Base-by-base conservation (phyloP, 2,888 invertebrate genomes). In the Orchestes rusci region DNA sequence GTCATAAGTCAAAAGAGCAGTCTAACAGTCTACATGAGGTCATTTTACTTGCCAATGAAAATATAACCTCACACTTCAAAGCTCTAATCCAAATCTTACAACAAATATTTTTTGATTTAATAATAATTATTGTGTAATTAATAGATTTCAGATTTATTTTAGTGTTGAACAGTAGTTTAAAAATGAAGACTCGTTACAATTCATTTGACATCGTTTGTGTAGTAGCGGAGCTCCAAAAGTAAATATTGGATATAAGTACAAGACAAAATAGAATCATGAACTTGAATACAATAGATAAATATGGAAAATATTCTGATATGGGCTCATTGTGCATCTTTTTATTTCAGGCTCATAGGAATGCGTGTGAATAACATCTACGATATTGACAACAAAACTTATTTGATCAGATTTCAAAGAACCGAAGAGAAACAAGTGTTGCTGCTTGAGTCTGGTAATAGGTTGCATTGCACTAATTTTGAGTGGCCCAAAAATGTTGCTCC, bases 401-500 rank as follows among this genome's bases (percentile, higher is more conserved):
- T 99, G 31, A 87, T 99, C 53, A 82, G 84, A 36, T 70, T 91
- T 27, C 88, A 84, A 65, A 79, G 86, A 50, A 82, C 83, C 0
- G 93, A 94, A 62, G 82, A 87, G 59, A 99, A 99, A 71, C 76
- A 76, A 39, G 79, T 95, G 7, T 70, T 99, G 19, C 69, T 99
- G 4, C 68, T 99, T 20, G 99, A 99, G 71, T 97, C 96, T 0
- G 99, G 95, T 0, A 86, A 81, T 56, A 74, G 96, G 46, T 83
- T 99, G 48, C 99, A 99, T 64, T 84, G 84, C 3, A 99, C 99
- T 8, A 84, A 79, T 28, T 99, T 92, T 70, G 96, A 97, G 64
- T 99, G 99, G 97, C 96, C 97, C 0, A 99, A 99, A 71, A 94
- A 93, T 75, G 77, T 83, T 29, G 88, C 87, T 4, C 96, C 92